phyloP scores from a whole-genome alignment of 2,797 vertebrate genomes.

The Rhinella marina region DNA sequence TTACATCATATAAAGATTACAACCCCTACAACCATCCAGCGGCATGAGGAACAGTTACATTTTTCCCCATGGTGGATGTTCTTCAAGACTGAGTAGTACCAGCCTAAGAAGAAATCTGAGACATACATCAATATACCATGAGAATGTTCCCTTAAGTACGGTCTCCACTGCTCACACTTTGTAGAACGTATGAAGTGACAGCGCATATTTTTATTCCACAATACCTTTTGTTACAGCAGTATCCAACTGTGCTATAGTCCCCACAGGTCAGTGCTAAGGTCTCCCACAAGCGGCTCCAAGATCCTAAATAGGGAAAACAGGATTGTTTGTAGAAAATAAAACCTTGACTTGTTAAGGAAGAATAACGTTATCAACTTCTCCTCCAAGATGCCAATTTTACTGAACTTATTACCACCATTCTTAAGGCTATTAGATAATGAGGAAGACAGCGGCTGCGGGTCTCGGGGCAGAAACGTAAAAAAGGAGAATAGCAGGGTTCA shows the following conservation, averaged over 20 bases:
- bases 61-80: not conserved
- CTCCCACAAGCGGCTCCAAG: slow-evolving; percentile 11
- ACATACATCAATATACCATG: not conserved
- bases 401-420: not conserved
- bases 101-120: not conserved
- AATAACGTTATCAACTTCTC: not conserved
- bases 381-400: not conserved
- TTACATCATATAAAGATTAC: not conserved
- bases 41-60: not conserved
- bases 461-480: not conserved
- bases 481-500: not conserved
- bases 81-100: not conserved
- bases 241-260: slow-evolving; percentile 33
- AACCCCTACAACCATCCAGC: not conserved
- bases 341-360: not conserved
- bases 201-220: slow-evolving; percentile 29
- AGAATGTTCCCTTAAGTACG: slow-evolving; percentile 1
- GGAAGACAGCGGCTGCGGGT: not conserved
- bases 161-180: slow-evolving; percentile 3
- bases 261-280: slow-evolving; percentile 14
- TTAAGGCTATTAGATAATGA: not conserved
- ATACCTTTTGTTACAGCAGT: slow-evolving; percentile 25
- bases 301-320: slow-evolving; percentile 38
- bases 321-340: slow-evolving; percentile 41
- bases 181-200: slow-evolving; percentile 12